Conservation (phyloP, 2,113 vertebrate species). For the Gymnarchus niloticus region DNA sequence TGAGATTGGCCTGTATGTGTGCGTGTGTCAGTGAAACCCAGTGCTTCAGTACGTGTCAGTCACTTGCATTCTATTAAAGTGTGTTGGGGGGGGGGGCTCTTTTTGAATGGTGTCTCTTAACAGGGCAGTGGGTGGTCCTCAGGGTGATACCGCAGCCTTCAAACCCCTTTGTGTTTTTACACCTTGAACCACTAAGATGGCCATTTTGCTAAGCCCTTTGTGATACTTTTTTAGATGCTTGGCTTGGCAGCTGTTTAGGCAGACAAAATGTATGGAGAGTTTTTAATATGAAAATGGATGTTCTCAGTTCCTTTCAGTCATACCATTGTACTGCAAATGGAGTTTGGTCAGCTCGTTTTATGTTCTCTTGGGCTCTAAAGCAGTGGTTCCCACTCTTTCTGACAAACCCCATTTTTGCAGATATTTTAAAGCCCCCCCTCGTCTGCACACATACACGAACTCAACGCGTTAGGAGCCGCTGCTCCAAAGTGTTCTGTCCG, state of each 20-base stretch:
- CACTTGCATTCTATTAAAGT: no score
- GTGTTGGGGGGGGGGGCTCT: no score
- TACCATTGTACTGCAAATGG: not conserved
- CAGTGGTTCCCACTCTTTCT: no score
- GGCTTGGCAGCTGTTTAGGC: not conserved
- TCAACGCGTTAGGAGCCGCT: no score
- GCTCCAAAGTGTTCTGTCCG: not conserved
- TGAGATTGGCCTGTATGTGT: conserved; percentile 12
- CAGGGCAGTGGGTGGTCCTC: not conserved
- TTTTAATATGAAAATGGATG: not conserved
- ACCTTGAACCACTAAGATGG: not conserved
- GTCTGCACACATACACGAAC: no score
- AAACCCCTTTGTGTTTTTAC: not conserved
- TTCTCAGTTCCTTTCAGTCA: not conserved
- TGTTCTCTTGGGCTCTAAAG: not conserved
- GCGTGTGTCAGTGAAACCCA: no score
- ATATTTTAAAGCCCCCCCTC: no score
- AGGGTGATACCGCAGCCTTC: not conserved
- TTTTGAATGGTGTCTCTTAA: not conserved
- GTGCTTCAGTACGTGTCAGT: no score
- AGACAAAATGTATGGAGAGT: not conserved
- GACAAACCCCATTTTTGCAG: no score
- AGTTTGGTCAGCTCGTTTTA: not conserved
- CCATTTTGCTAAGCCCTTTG: not conserved
- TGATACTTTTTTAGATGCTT: not conserved